Base-by-base conservation (phyloP, 2,113 vertebrate species). In the Pteropus alecto region DNA sequence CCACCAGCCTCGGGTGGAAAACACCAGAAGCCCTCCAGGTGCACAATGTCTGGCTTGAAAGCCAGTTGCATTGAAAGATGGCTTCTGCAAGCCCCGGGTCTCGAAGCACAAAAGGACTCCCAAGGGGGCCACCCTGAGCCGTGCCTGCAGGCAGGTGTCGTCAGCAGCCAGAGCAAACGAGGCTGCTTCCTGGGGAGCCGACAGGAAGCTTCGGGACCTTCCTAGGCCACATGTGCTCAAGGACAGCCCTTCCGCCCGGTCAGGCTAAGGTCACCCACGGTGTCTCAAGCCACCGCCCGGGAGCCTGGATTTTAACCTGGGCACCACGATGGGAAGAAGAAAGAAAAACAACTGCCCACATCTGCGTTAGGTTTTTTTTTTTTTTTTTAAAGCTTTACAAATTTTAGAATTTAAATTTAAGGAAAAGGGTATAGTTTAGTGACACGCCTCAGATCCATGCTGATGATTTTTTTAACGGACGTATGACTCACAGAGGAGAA, bases 161-260 rank as follows among this genome's bases (percentile, higher is more conserved):
- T 46, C 46, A 46, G 46, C 46, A 97, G 77, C 74, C 41, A 22
- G 10, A 74, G 91, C 85, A 95, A 93, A 95, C 70, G 71, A 94
- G 90, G n/a, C 60, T 41, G 73, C 56, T 88, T 94, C 89, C 51
- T 70, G 2, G 41, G 61, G 46, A 89, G 71, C 56, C 28, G 79
- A 82, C 35, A 71, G 61, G 81, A 86, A 78, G 7, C 87, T 68
- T 77, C 54, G 3, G 71, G 92, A 85, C 41, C 13, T 74, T 74
- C 0, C 3, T 41, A 84, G 84, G 77, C 79, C 85, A 13, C 14
- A 0, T 6, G 8, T 2, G 33, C 22, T 43, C 41, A 73, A 68
- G 95, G 76, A 61, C 10, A 3, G 33, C 60, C 1, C 4, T 26
- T 1, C 1, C 3, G 26, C 58, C 11, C 0, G 6, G 58, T 33